These are phyloP conservation scores for Troglohyphantes excavatus DNA, from an alignment of 2,888 invertebrate genomes.

Conservation along the genomic window DNA sequence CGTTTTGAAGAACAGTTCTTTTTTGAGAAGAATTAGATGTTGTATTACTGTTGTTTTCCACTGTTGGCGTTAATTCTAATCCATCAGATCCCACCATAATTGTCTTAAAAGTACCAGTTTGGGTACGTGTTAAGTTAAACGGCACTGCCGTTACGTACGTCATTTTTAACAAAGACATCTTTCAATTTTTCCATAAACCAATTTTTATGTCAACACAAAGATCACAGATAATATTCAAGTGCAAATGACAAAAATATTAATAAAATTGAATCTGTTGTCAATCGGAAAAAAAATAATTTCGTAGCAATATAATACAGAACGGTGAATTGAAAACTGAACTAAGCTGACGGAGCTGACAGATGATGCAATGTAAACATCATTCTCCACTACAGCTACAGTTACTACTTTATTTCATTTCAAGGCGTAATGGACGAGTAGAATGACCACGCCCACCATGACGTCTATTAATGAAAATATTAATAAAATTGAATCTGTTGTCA, in stretches of 20 bases:
- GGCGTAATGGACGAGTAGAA: too few species aligned
- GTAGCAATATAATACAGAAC: too few species aligned
- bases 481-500: too few species aligned
- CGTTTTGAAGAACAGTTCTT: background rate
- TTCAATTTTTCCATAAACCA: background rate
- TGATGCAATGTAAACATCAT: too few species aligned
- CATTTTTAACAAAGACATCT: slow-evolving; percentile 11
- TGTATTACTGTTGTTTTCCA: background rate
- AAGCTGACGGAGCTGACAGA: background rate
- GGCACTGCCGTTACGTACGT: slow-evolving; percentile 47
- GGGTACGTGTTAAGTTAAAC: slow-evolving; percentile 17
- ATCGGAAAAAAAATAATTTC: too few species aligned
- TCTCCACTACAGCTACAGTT: too few species aligned
- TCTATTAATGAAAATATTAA: background rate
- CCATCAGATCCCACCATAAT: background rate
- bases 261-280: too few species aligned
- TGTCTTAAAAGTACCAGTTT: background rate
- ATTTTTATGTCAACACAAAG: too few species aligned
- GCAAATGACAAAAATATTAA: background rate
- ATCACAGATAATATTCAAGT: too few species aligned
- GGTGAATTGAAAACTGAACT: too few species aligned
- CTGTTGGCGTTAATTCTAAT: background rate
- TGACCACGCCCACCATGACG: too few species aligned
- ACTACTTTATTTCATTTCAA: too few species aligned
- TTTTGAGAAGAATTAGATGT: background rate